Evolutionary conservation across 2,113 vertebrate genomes (phyloP).

Genomic region (Cyrtonyx montezumae): DNA sequence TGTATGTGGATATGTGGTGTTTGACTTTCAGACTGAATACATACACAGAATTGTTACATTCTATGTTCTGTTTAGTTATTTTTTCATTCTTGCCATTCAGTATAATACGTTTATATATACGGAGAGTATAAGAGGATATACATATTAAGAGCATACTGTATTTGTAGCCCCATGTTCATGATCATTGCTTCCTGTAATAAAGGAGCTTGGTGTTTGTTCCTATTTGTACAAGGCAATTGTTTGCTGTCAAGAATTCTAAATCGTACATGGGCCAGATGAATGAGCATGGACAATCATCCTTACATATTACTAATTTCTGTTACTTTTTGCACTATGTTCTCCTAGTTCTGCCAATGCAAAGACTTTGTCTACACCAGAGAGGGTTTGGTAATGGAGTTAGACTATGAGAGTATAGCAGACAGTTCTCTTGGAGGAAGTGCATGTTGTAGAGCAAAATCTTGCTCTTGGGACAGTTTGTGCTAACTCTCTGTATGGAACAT

Average conservation of each 20-base stretch:
- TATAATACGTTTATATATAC: no score
- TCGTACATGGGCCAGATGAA: rapidly evolving
- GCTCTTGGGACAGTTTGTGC: neutral
- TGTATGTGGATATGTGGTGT: neutral
- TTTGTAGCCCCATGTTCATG: neutral
- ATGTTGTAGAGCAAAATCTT: neutral
- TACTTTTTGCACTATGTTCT: neutral
- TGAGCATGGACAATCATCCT: neutral
- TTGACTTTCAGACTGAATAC: neutral
- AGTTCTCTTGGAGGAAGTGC: neutral
- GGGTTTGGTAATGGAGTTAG: neutral
- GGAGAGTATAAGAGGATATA: neutral
- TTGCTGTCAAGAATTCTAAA: neutral
- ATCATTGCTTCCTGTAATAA: neutral
- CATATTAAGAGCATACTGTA: neutral
- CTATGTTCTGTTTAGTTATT: neutral
- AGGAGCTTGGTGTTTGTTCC: neutral
- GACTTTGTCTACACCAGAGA: neutral
- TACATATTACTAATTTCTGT: neutral
- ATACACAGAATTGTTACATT: neutral
- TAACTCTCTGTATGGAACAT: neutral
- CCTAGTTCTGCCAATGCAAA: neutral
- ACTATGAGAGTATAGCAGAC: neutral
- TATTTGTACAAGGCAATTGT: neutral
- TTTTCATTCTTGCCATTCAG: neutral